Conservation (phyloP, 2,113 vertebrate species). For the Siniperca knerii region DNA sequence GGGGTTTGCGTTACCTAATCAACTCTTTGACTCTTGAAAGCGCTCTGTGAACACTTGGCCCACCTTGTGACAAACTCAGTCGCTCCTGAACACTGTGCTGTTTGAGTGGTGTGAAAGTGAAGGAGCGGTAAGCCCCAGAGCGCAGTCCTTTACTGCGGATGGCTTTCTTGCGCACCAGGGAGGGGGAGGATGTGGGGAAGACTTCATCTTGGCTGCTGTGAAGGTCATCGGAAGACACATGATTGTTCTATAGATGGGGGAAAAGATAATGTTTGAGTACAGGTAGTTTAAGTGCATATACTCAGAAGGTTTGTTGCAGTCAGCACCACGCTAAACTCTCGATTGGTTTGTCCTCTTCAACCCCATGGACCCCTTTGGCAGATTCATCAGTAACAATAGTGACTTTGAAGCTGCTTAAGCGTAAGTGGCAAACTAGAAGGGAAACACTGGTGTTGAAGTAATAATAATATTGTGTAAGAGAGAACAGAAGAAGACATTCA, state of each 20-base stretch:
- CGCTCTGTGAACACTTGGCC: slow-evolving; percentile 78
- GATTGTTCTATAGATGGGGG: slow-evolving; percentile 34
- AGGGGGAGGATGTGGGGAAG: slow-evolving; percentile 87
- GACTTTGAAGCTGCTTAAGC: neutral
- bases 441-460: neutral
- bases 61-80: slow-evolving; percentile 81
- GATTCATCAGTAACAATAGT: neutral
- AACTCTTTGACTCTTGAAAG: slow-evolving; percentile 80
- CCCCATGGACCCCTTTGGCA: neutral
- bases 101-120: slow-evolving; percentile 87
- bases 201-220: slow-evolving; percentile 81
- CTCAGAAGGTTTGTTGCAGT: neutral
- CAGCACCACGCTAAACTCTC: neutral
- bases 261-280: neutral
- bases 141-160: slow-evolving; percentile 93
- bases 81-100: slow-evolving; percentile 87
- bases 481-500: too few relatives aligned
- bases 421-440: neutral
- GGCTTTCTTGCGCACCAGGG: slow-evolving; percentile 93
- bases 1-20: slow-evolving; percentile 80
- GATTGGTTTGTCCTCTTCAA: neutral
- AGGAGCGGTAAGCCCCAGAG: slow-evolving; percentile 94
- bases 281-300: accelerated
- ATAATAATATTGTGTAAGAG: neutral
- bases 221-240: slow-evolving; percentile 45